Conservation (phyloP, 2,797 vertebrate species). For the Esox lucius region DNA sequence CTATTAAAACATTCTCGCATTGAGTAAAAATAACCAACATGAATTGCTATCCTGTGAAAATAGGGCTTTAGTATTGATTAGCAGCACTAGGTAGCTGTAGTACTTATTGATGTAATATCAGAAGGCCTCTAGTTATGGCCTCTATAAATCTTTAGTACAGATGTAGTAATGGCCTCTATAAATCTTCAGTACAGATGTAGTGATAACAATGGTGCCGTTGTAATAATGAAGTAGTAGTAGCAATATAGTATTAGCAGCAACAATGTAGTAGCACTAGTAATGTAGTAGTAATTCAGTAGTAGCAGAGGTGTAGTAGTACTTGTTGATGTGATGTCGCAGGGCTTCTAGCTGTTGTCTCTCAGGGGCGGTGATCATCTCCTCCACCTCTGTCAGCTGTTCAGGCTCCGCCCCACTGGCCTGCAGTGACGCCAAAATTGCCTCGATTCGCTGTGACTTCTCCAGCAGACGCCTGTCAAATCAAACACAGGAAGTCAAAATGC, state of each 20-base stretch:
- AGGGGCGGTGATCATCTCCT: conserved; percentile 93
- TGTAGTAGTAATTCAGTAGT: not conserved
- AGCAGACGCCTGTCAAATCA: conserved; percentile 81
- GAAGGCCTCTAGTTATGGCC: not conserved
- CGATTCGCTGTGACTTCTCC: conserved; percentile 94
- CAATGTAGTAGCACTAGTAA: not conserved
- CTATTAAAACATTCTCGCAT: too few species aligned
- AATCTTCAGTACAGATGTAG: too few species aligned
- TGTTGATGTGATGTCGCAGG: conserved; percentile 88
- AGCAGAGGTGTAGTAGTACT: conserved; percentile 73
- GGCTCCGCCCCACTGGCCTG: conserved; percentile 88
- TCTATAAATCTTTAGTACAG: too few species aligned
- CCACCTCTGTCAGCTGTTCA: conserved; percentile 88
- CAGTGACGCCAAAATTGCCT: conserved; percentile 91
- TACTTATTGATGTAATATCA: too few species aligned
- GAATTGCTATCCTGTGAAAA: too few species aligned
- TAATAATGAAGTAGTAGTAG: not conserved
- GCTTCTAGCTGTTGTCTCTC: conserved; percentile 90
- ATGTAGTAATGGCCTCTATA: too few species aligned
- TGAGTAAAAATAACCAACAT: too few species aligned
- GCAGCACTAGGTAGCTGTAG: not conserved
- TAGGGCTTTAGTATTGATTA: too few species aligned
- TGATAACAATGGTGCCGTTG: too few species aligned
- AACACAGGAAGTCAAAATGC: conserved; percentile 13
- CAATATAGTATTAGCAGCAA: not conserved